A percentile compares a stretch with the other conserved stretches of the same genome.
These are phyloP conservation scores for Enoplosus armatus DNA, from an alignment of 2,797 vertebrate genomes.

Conservation along the genomic window DNA sequence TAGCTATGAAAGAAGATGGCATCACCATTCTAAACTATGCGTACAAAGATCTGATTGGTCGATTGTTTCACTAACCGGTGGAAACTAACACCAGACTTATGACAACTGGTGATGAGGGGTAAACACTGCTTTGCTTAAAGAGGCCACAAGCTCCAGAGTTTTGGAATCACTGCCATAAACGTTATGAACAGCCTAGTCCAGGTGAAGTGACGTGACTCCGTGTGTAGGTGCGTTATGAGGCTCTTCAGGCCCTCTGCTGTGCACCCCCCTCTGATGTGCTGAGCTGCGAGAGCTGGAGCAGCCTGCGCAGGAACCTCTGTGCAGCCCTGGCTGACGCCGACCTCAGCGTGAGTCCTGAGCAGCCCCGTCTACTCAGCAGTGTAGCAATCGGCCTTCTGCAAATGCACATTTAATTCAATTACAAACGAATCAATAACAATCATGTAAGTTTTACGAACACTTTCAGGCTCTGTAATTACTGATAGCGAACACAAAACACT, in stretches of 20 bases:
- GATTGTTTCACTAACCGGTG: not conserved
- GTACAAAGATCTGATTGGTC: not conserved
- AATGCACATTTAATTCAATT: not conserved
- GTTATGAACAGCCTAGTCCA: not conserved
- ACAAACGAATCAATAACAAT: not conserved
- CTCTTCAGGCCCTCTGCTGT: conserved; percentile 89
- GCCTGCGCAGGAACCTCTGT: conserved; percentile 89
- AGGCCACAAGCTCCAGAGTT: not conserved
- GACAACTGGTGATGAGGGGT: not conserved
- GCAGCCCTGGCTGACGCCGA: conserved; percentile 86
- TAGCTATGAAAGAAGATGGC: not conserved
- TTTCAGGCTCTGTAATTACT: conserved; percentile 15
- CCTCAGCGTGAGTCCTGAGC: conserved; percentile 88
- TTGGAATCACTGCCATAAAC: not conserved
- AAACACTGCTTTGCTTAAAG: not conserved
- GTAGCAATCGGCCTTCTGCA: not conserved
- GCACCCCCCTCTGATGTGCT: conserved; percentile 94
- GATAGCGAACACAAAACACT: not conserved
- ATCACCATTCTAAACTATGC: not conserved
- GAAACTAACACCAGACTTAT: too few relatives aligned
- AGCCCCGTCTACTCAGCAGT: not conserved
- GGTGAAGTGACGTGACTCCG: conserved; percentile 20
- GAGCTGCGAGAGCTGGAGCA: conserved; percentile 92
- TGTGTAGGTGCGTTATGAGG: conserved; percentile 90
- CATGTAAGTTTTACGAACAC: not conserved